Conservation (phyloP, 1,140 invertebrate genomes). For the Philaenus spumarius region DNA sequence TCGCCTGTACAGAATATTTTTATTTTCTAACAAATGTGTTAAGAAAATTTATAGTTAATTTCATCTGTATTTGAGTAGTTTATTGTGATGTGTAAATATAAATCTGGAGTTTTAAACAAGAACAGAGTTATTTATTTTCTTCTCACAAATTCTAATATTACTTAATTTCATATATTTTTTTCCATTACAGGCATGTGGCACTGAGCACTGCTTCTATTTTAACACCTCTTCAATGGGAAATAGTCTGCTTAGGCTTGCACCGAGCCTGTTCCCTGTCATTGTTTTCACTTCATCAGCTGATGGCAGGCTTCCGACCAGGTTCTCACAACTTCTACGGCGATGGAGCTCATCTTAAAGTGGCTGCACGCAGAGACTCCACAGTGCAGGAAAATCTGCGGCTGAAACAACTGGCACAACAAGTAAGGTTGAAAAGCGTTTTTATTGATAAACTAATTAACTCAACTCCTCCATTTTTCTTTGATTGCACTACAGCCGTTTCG, state of each 20-base stretch:
- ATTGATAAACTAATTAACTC: no score
- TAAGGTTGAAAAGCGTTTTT: slow-evolving; percentile 36
- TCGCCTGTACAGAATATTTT: no score
- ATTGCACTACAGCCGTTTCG: no score
- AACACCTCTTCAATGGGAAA: slow-evolving; percentile 76
- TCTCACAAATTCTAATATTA: no score
- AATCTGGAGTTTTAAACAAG: no score
- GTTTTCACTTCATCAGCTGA: slow-evolving; percentile 75
- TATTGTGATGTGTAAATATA: no score
- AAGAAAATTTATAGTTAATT: no score
- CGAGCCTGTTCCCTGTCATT: slow-evolving; percentile 76
- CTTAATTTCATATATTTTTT: no score
- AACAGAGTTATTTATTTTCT: no score
- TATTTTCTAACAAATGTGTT: no score
- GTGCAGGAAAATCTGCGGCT: slow-evolving; percentile 72
- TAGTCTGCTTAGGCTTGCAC: slow-evolving; percentile 69
- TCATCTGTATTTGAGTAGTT: no score
- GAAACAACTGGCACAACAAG: slow-evolving; percentile 79
- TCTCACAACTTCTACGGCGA: slow-evolving; percentile 92
- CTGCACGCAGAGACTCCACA: slow-evolving; percentile 77
- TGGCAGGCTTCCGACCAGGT: slow-evolving; percentile 77
- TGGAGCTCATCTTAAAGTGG: slow-evolving; percentile 86
- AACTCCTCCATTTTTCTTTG: no score
- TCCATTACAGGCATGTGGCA: slow-evolving; percentile 70
- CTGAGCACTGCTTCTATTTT: slow-evolving; percentile 74